A percentile compares a stretch with the other conserved stretches of the same genome.
Conservation (phyloP, 2,888 invertebrate genomes). For the Leptogaster cylindrica region DNA sequence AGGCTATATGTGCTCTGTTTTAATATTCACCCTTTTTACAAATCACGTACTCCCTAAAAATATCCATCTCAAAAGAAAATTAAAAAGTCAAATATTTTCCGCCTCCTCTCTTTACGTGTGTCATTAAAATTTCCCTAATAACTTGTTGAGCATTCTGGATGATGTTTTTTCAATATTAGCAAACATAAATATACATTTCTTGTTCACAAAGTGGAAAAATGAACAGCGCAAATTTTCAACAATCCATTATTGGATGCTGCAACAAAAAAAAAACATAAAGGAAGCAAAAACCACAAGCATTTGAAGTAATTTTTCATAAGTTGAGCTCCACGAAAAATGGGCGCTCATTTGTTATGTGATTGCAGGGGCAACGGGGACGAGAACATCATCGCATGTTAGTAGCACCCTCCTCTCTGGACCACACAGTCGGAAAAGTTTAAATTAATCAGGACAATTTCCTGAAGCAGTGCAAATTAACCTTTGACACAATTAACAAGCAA, state of each 20-base stretch:
- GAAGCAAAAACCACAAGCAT: slow-evolving; percentile 23
- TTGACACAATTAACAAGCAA: slow-evolving; percentile 21
- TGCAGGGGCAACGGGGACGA: background rate
- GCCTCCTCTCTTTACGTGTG: too few species aligned
- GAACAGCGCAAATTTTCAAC: background rate
- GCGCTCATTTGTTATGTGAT: background rate
- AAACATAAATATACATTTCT: too few species aligned
- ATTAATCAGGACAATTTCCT: slow-evolving; percentile 19
- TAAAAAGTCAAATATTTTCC: too few species aligned
- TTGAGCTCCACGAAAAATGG: background rate
- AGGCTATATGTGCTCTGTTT: too few species aligned
- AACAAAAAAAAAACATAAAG: too few species aligned
- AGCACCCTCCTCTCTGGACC: background rate
- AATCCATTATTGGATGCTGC: slow-evolving; percentile 22
- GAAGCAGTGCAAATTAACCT: slow-evolving; percentile 16
- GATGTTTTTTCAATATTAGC: too few species aligned
- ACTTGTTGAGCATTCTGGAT: too few species aligned
- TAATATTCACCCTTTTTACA: too few species aligned
- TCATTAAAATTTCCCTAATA: too few species aligned
- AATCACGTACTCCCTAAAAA: too few species aligned
- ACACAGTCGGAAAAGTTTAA: slow-evolving; percentile 3
- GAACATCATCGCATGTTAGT: background rate
- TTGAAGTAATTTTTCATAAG: background rate
- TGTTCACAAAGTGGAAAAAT: too few species aligned
- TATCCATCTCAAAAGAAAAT: too few species aligned